phyloP scores from a whole-genome alignment of 2,797 vertebrate genomes.

The Poecilia velifera region DNA sequence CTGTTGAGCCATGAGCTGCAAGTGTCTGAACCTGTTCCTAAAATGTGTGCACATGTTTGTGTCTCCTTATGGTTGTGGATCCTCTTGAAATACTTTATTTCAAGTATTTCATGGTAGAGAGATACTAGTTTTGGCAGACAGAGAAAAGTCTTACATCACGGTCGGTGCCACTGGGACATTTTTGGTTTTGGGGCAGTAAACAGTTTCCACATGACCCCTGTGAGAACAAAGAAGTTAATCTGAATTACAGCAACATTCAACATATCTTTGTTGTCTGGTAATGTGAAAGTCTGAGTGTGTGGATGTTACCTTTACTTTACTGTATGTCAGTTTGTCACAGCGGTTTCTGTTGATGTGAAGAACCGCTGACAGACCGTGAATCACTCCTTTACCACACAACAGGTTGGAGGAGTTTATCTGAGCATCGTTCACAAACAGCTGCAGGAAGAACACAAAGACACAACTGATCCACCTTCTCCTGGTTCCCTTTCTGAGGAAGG shows the following conservation, averaged over 20 bases:
- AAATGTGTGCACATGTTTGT: not conserved
- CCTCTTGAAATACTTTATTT: not conserved
- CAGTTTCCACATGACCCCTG: constrained; percentile 77
- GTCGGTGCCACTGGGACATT: constrained; percentile 80
- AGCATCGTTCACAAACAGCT: constrained; percentile 90
- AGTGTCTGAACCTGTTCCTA: not conserved
- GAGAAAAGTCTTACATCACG: constrained; percentile 76
- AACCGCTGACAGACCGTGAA: constrained; percentile 87
- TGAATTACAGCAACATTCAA: not conserved
- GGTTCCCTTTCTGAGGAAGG: not conserved
- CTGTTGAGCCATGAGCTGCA: not conserved
- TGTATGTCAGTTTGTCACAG: constrained; percentile 79
- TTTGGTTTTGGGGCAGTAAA: constrained; percentile 32
- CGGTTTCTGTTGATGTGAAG: constrained; percentile 89
- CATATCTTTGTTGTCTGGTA: not conserved
- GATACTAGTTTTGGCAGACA: not conserved
- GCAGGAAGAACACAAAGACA: constrained; percentile 24
- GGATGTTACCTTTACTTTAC: constrained; percentile 45
- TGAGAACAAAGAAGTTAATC: constrained; percentile 9
- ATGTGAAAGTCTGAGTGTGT: not conserved
- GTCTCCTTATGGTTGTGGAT: not conserved
- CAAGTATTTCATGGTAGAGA: not conserved
- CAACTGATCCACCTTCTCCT: not conserved
- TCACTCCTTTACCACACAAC: constrained; percentile 87
- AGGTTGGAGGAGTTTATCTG: constrained; percentile 84